phyloP scores from a whole-genome alignment of 2,888 invertebrate genomes.

The Cantharis lateralis region DNA sequence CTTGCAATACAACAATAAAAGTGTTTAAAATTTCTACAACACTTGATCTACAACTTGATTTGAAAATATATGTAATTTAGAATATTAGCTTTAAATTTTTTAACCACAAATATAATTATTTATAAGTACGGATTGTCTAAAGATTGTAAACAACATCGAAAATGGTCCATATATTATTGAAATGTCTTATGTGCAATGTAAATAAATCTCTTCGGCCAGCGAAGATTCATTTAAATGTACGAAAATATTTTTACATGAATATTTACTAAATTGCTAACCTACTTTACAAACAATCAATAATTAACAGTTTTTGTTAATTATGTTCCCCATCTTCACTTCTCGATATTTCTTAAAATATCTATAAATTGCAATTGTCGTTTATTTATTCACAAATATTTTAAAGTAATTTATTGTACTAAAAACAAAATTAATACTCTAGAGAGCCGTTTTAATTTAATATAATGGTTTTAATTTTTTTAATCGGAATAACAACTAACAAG shows the following conservation, averaged over 20 bases:
- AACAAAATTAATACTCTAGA: not conserved
- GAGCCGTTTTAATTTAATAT: not conserved
- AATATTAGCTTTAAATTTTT: constrained; percentile 25
- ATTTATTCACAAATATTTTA: not conserved
- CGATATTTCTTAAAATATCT: not conserved
- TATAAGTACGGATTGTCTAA: constrained; percentile 25
- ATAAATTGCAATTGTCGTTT: not conserved
- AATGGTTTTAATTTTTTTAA: not conserved
- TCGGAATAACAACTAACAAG: not conserved
- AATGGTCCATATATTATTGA: constrained; percentile 24
- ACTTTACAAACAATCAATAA: not conserved
- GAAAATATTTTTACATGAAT: constrained; percentile 26
- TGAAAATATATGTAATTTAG: constrained; percentile 25
- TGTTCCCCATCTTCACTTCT: not conserved
- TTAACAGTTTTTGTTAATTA: not conserved
- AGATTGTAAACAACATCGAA: constrained; percentile 21
- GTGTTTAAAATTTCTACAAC: constrained; percentile 4
- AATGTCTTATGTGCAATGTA: constrained; percentile 14
- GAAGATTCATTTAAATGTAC: constrained; percentile 17
- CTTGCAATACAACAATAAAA: constrained; percentile 7
- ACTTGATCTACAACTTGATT: constrained; percentile 12
- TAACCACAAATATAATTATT: constrained; percentile 18
- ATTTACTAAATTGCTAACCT: not conserved
- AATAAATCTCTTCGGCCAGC: constrained; percentile 22
- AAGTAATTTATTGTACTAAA: not conserved